Evolutionary conservation across 2,888 invertebrate genomes (phyloP), one percentile per base, ranked within the genome.

Genomic region (Pristionchus fissidentatus): DNA sequence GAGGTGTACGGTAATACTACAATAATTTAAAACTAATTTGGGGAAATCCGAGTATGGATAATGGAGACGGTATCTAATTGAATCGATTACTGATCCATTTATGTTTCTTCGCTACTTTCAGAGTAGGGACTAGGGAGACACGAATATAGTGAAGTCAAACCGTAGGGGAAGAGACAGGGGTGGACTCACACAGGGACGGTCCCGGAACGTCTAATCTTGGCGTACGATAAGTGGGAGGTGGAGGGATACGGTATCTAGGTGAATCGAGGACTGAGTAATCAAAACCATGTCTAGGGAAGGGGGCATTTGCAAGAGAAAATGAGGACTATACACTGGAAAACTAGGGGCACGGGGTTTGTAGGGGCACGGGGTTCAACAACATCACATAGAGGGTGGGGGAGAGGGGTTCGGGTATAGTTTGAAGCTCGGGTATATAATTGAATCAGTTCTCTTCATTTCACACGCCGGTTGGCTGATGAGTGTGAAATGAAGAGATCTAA

Each of bases 141-240:
- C 70, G 70, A 70, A n/a, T 41, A 70, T 43, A n/a, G 70, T n/a
- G n/a, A n/a, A n/a, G n/a, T n/a, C n/a, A 70, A 70, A 70, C 70
- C 70, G 70, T 70, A 70, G 70, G n/a, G 70, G 26, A 38, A 41
- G 55, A 19, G 55, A 55, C 4, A 55, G 55, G 55, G n/a, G n/a
- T n/a, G n/a, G n/a, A n/a, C n/a, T n/a, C n/a, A n/a, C n/a, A n/a
- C n/a, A n/a, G n/a, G n/a, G n/a, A n/a, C n/a, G n/a, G n/a, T n/a
- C n/a, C n/a, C n/a, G n/a, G n/a, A n/a, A n/a, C n/a, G n/a, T n/a
- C n/a, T n/a, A n/a, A n/a, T n/a, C n/a, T n/a, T n/a, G n/a, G 55
- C 15, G 46, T 55, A 55, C 55, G 62, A 15, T 32, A 62, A 10
- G 62, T 5, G 7, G 19, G 62, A 4, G 62, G 62, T n/a, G n/a